Base-by-base conservation (phyloP, 2,113 vertebrate genomes). In the Campylomormyrus numenius region DNA sequence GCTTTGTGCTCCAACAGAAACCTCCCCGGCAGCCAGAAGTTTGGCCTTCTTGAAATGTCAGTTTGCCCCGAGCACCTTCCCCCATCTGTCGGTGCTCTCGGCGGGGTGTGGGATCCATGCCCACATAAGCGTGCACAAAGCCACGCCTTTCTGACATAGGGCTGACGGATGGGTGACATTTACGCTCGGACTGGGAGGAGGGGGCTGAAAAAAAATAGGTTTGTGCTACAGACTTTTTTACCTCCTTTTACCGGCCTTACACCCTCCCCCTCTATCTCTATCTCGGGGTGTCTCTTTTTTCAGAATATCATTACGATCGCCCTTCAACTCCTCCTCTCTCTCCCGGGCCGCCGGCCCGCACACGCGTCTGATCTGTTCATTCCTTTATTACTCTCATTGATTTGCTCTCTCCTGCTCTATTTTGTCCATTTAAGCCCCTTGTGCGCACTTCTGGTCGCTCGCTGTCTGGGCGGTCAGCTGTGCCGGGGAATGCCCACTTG, bases 21-120 rank as follows among this genome's bases (percentile, higher is more conserved):
- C 49, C 85, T 87, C 8, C n/a, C 24, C 11, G 2, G 45, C 7
- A 39, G 52, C 45, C 56, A 70, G 70, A 46, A 80, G 88, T 74
- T 17, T 83, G 88, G 88, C 88, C 70, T 70, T 39, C 46, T 42
- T 49, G 31, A 49, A 89, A 89, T 89, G 88, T 89, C 88, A 89
- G 15, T 35, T 35, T 70, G 88, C 88, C 88, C 70, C 66, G 3
- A 74, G 88, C 70, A 89, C 46, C 62, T 50, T 83, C 42, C 48
- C 62, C 88, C 88, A 89, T 89, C 88, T 89, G 88, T 80, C 70
- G 19, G 62, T 70, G 10, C 88, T 27, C 31, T 27, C 42, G 3
- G 62, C 9, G 58, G 62, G 88, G 11, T 31, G 88, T 53, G 70
- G 48, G 48, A 66, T 89, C 62, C 48, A 52, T 83, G 88, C 48